phyloP scores from a whole-genome alignment of 2,113 vertebrate genomes.

The Nyctibius bracteatus region DNA sequence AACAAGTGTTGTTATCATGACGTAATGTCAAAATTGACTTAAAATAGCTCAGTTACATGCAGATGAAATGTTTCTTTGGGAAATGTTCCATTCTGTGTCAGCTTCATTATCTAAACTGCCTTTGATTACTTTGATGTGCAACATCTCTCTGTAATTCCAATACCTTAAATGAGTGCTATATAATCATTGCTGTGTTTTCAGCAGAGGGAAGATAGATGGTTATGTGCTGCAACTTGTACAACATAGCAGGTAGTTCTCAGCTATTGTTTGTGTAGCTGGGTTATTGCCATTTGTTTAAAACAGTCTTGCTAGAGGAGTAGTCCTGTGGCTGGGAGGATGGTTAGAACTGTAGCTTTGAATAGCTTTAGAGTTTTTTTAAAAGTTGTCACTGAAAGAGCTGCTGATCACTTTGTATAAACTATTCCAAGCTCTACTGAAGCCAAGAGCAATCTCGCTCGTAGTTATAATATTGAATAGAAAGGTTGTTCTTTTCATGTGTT shows the following conservation, averaged over 20 bases:
- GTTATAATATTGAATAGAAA: not conserved
- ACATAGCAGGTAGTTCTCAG: not conserved
- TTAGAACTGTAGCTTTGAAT: not conserved
- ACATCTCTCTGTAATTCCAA: not conserved
- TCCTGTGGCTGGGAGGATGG: not conserved
- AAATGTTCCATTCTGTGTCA: not conserved
- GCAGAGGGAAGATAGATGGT: not conserved
- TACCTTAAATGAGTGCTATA: not conserved
- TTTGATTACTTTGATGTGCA: conserved; percentile 30
- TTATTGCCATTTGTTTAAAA: not conserved
- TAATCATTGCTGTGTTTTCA: not conserved
- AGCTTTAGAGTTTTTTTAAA: not conserved
- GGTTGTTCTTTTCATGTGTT: not conserved
- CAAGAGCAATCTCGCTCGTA: rapidly evolving
- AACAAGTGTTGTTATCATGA: conserved; percentile 35
- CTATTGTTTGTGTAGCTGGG: not conserved
- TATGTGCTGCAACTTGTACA: not conserved
- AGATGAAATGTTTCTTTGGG: conserved; percentile 33
- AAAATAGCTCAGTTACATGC: conserved; percentile 7
- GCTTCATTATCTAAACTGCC: conserved; percentile 34
- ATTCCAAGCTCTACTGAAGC: not conserved
- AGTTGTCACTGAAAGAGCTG: not conserved
- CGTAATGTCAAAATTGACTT: conserved; percentile 21
- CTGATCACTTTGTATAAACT: not conserved
- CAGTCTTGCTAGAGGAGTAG: not conserved